These are phyloP conservation scores for Tribolium castaneum DNA, from an alignment of 1,140 invertebrate genomes.

Conservation along the genomic window DNA sequence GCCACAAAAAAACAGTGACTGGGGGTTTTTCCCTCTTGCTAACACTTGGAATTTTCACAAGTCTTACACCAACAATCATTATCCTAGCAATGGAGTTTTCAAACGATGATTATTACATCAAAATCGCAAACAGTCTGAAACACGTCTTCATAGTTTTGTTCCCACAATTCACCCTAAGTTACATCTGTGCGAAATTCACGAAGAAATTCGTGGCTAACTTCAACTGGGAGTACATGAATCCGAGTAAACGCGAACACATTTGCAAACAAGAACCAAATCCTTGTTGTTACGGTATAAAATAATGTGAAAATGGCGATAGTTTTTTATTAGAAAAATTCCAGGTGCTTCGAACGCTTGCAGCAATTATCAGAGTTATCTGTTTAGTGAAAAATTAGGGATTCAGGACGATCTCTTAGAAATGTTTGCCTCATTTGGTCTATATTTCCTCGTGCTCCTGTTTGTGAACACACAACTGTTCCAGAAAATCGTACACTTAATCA, in stretches of 20 bases:
- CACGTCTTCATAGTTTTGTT: conserved; percentile 47
- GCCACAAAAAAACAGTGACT: conserved; percentile 54
- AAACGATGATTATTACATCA: conserved; percentile 44
- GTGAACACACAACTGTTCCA: background rate
- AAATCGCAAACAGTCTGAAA: conserved; percentile 45
- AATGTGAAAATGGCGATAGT: background rate
- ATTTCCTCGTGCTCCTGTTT: background rate
- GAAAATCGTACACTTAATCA: background rate
- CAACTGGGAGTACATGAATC: conserved; percentile 50
- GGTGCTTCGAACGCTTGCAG: background rate
- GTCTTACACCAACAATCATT: conserved; percentile 52
- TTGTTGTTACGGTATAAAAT: conserved; percentile 45
- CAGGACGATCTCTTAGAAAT: background rate
- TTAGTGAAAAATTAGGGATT: background rate
- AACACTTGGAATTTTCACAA: conserved; percentile 55
- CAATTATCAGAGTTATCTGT: background rate
- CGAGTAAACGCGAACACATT: conserved; percentile 25
- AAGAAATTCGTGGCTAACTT: conserved; percentile 55
- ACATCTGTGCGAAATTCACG: conserved; percentile 47
- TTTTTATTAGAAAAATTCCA: background rate
- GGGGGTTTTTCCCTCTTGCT: conserved; percentile 53
- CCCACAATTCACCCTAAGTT: conserved; percentile 55
- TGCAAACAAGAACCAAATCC: conserved; percentile 48
- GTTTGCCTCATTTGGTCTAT: background rate
- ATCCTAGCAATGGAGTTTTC: conserved; percentile 50